A percentile compares a stretch with the other conserved stretches of the same genome.
phyloP scores from a whole-genome alignment of 2,888 invertebrate genomes.

The Rhagophthalmus giganteus region DNA sequence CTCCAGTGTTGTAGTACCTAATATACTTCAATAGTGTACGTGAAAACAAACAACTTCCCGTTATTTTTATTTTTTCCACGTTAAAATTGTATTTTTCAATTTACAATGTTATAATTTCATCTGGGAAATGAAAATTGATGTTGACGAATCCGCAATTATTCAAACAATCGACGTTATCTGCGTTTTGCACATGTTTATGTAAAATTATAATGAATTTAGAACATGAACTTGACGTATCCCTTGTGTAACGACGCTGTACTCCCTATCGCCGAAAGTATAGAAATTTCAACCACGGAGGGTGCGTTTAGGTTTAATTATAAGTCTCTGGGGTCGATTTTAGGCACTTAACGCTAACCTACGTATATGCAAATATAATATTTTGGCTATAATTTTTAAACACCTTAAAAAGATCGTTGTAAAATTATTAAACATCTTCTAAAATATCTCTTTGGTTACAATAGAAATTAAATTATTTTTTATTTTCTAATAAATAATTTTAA shows the following conservation, averaged over 20 bases:
- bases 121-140: too few relatives aligned
- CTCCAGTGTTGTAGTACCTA: conserved; percentile 13
- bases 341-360: conserved; percentile 44
- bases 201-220: conserved; percentile 12
- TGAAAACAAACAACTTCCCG: background rate
- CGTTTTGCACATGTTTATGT: conserved; percentile 6
- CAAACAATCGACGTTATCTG: too few relatives aligned
- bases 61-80: background rate
- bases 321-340: conserved; percentile 52
- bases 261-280: conserved; percentile 11
- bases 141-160: too few relatives aligned
- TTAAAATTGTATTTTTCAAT: too few relatives aligned
- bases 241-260: conserved; percentile 11
- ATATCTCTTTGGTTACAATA: too few relatives aligned
- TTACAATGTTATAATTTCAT: too few relatives aligned
- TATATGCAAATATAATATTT: too few relatives aligned
- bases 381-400: too few relatives aligned
- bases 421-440: too few relatives aligned
- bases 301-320: conserved; percentile 55
- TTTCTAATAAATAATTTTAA: too few relatives aligned
- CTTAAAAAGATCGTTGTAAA: too few relatives aligned
- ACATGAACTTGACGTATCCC: conserved; percentile 1
- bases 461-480: background rate
- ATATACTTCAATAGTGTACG: too few relatives aligned
- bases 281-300: conserved; percentile 38